Base-by-base conservation (phyloP, 2,888 invertebrate genomes). In the Cartodere bifasciata region DNA sequence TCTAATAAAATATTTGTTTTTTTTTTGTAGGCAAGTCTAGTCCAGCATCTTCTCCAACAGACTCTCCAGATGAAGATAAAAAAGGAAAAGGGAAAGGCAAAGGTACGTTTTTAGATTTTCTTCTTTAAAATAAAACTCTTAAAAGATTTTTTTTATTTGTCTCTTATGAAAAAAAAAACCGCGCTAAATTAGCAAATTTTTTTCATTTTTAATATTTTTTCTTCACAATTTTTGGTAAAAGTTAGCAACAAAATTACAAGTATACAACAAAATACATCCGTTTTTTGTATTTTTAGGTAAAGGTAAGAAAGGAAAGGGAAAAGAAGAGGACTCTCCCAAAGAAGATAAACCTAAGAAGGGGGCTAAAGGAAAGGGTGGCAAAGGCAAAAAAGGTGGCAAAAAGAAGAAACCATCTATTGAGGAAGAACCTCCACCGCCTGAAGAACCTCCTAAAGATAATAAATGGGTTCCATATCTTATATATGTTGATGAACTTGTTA, bases 321-420 rank as follows among this genome's bases (percentile, higher is more conserved):
- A 37, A 63, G 4, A 4, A 30, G 25, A 34, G 32, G 16, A 20
- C 36, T 16, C 71, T 65, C 59, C 62, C 62, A 4, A 64, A 61
- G 23, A 72, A 68, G 48, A 65, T 67, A 20, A 7, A n/a, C 7
- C 1, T 10, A 13, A 25, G 10, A 22, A 14, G 12, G 7, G 17
- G 11, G 28, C 28, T 29, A 16, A 21, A 16, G 32, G 27, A 4
- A 25, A 29, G 5, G 29, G 23, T 7, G 25, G 17, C 2, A 31
- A 36, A 17, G 17, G 28, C 11, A 21, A 31, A 16, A 29, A 32
- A 32, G 15, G 27, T 16, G 9, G 6, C 4, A 13, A 30, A 21
- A 27, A 28, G 10, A 28, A 37, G 16, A 28, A 14, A 13, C 13
- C 6, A 13, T 13, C 27, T 13, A 13, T 13, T 5, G 27, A 13